Evolutionary conservation across 2,888 invertebrate genomes (phyloP), one percentile per base, ranked within the genome.

Genomic region (Julus scanicus): DNA sequence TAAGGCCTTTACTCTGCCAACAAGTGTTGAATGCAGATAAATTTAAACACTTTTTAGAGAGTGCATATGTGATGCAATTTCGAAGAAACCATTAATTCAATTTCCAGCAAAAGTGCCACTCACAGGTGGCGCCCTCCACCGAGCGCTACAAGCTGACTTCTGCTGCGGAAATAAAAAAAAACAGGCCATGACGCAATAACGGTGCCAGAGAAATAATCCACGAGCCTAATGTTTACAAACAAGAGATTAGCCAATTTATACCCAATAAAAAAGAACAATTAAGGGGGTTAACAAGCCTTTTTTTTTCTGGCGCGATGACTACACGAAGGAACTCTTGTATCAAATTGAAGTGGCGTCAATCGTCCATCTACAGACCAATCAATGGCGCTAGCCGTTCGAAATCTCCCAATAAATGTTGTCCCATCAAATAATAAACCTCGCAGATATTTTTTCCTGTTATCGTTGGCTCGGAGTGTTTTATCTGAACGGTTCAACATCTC

Each of bases 181-280:
- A 57, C 2, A 1, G 57, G 53, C 17, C 57, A 57, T n/a, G 17
- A 5, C n/a, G 57, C 17, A 57, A n/a, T 57, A 15, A 57, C n/a
- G 57, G 15, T 57, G 57, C 57, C 57, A 57, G 5, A 57, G 57
- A 17, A 57, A 57, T 57, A 57, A 57, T 57, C 57, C 17, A n/a
- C n/a, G 17, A n/a, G 57, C 17, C 57, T 57, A 57, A 57, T 57
- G 57, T 57, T 57, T 57, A 57, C 57, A 57, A 57, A 57, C 57
- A 57, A 57, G 57, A 57, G 57, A 57, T 57, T 57, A 57, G 57
- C 57, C 57, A 57, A n/a, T 57, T 57, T 57, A 15, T 57, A 57
- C 57, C 17, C 57, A 57, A 57, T 57, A 57, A 57, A 53, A 57
- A 57, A 1, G 17, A n/a, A 15, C 57, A 57, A n/a, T 57, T 57